Percentiles rank a stretch among this genome's conserved stretches.
phyloP scores from a whole-genome alignment of 2,797 vertebrate genomes.

The Xenentodon cancila region DNA sequence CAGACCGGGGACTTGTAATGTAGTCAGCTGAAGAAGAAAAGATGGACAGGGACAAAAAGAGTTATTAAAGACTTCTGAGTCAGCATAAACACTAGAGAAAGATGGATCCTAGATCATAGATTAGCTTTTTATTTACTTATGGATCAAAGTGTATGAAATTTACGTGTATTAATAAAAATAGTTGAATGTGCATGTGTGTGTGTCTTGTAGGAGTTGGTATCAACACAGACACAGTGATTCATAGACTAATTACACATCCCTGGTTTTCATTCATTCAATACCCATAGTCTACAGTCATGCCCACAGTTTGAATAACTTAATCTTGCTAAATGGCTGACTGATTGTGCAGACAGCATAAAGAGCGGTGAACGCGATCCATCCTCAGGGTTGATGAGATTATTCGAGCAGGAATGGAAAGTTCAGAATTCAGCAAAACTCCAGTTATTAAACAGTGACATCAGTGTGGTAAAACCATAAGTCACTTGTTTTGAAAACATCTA shows the following conservation, averaged over 20 bases:
- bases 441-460: conserved; percentile 75
- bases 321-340: conserved; percentile 46
- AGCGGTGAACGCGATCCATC: conserved; percentile 37
- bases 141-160: conserved; percentile 14
- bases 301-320: conserved; percentile 46
- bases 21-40: conserved; percentile 65
- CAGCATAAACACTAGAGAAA: conserved; percentile 46
- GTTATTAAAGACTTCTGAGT: conserved; percentile 30
- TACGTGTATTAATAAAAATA: conserved; percentile 50
- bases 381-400: conserved; percentile 45
- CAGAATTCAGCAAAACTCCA: conserved; percentile 59
- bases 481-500: conserved; percentile 63
- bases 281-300: conserved; percentile 19
- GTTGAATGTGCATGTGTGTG: conserved; percentile 20
- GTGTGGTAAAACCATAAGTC: conserved; percentile 65
- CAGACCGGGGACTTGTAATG: conserved; percentile 69
- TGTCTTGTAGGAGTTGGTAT: conserved; percentile 36
- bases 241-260: conserved; percentile 25
- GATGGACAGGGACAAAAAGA: conserved; percentile 16
- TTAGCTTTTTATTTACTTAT: conserved; percentile 60
- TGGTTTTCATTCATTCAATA: conserved; percentile 56
- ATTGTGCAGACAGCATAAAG: conserved; percentile 42
- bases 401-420: conserved; percentile 59
- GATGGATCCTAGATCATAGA: conserved; percentile 31
- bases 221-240: conserved; percentile 54